A percentile compares a stretch with the other conserved stretches of the same genome.
Evolutionary conservation across 2,113 vertebrate species (phyloP).

Genomic region (Egretta garzetta): DNA sequence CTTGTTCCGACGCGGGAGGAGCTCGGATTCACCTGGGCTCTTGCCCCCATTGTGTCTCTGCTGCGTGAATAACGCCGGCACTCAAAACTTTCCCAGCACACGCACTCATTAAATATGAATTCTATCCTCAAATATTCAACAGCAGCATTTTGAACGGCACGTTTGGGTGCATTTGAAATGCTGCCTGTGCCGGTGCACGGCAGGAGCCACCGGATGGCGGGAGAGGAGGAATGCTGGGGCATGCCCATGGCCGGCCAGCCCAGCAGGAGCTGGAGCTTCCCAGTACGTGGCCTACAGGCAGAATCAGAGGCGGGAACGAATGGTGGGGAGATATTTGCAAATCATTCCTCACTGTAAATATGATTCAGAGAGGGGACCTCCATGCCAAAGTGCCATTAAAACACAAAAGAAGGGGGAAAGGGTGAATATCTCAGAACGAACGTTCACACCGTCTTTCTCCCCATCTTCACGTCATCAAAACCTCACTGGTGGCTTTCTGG

Average conservation of each 20-base stretch:
- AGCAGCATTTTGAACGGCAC: neutral
- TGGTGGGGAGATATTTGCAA: neutral
- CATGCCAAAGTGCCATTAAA: neutral
- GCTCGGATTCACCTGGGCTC: neutral
- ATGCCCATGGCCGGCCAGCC: rapidly evolving
- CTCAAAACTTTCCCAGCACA: neutral
- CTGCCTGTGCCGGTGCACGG: neutral
- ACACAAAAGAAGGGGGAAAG: neutral
- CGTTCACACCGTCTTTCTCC: neutral
- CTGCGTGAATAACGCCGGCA: neutral
- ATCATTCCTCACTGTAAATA: neutral
- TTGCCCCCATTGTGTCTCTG: slow-evolving; percentile 46
- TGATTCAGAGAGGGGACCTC: neutral
- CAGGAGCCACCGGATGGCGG: neutral
- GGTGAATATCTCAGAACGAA: neutral
- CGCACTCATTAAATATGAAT: slow-evolving; percentile 42
- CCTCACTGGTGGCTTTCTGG: neutral
- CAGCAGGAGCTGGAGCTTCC: neutral
- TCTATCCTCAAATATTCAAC: neutral
- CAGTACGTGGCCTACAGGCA: neutral
- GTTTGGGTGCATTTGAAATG: neutral
- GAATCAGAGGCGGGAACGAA: neutral
- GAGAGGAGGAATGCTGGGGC: neutral
- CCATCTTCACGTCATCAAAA: neutral
- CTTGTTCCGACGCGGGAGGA: rapidly evolving